Conservation (phyloP, 2,888 invertebrate species). For the Epistrophe grossulariae region DNA sequence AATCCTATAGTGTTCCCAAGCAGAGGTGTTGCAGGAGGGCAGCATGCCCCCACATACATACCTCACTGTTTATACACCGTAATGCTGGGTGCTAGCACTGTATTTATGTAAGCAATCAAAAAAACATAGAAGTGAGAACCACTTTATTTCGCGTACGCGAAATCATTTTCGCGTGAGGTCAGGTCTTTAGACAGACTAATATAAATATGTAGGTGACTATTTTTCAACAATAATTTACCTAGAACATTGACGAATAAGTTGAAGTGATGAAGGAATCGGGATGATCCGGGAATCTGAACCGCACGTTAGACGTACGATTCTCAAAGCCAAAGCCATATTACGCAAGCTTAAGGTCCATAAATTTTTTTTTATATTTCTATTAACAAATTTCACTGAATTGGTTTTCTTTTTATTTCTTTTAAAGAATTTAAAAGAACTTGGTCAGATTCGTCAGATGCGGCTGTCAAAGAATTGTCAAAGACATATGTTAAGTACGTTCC, state of each 20-base stretch:
- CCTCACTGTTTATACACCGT: too few relatives aligned
- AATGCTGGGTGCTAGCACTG: too few relatives aligned
- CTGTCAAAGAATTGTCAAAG: slow-evolving; percentile 46
- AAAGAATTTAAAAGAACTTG: not conserved
- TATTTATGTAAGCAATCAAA: too few relatives aligned
- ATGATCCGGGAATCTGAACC: slow-evolving; percentile 45
- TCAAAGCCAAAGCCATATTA: slow-evolving; percentile 80
- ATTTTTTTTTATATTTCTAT: slow-evolving; percentile 18
- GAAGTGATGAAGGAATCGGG: slow-evolving; percentile 20
- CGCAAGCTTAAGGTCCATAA: slow-evolving; percentile 51
- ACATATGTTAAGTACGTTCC: slow-evolving; percentile 18
- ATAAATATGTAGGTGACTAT: not conserved
- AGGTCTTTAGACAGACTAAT: too few relatives aligned
- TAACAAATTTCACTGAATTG: slow-evolving; percentile 3
- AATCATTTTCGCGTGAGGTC: too few relatives aligned
- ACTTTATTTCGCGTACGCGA: too few relatives aligned
- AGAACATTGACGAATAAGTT: slow-evolving; percentile 52
- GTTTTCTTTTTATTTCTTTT: not conserved
- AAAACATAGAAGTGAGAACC: too few relatives aligned
- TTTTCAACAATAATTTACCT: slow-evolving; percentile 64
- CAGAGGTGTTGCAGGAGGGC: too few relatives aligned
- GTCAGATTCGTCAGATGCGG: slow-evolving; percentile 17
- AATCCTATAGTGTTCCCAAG: too few relatives aligned
- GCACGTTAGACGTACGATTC: slow-evolving; percentile 78
- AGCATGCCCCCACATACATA: too few relatives aligned